Conservation (phyloP, 2,797 vertebrate species). For the Squalus acanthias region DNA sequence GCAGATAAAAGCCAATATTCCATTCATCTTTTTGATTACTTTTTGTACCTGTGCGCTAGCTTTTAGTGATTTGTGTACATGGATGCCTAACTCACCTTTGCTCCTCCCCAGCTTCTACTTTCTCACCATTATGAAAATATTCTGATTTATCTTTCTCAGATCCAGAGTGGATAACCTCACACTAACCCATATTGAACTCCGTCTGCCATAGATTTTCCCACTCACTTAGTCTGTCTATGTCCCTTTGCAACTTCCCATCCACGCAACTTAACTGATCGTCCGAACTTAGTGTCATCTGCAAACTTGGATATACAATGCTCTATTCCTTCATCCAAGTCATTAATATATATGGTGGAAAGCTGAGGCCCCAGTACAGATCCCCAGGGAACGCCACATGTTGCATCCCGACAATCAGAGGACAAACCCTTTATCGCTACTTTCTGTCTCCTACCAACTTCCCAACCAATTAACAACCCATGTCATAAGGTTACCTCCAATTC, state of each 20-base stretch:
- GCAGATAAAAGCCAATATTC: background rate
- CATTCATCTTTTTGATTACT: background rate
- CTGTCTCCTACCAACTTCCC: background rate
- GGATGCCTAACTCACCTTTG: background rate
- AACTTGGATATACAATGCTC: background rate
- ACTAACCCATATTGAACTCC: background rate
- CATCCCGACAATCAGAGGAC: background rate
- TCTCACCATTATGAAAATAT: background rate
- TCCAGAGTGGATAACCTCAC: background rate
- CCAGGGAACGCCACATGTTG: background rate
- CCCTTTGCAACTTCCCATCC: background rate
- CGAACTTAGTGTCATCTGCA: background rate
- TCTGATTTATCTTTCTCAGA: background rate
- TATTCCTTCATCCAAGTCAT: background rate
- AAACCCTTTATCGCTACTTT: background rate
- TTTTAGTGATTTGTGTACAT: background rate
- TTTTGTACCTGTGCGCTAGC: background rate
- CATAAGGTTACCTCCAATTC: background rate
- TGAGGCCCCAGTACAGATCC: background rate
- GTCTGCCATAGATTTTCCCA: background rate
- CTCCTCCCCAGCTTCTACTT: background rate
- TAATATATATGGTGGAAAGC: background rate
- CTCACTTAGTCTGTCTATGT: background rate
- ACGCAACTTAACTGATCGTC: background rate
- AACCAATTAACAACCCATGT: background rate